phyloP scores from a whole-genome alignment of 2,888 invertebrate genomes.

The Xanthia icteritia region DNA sequence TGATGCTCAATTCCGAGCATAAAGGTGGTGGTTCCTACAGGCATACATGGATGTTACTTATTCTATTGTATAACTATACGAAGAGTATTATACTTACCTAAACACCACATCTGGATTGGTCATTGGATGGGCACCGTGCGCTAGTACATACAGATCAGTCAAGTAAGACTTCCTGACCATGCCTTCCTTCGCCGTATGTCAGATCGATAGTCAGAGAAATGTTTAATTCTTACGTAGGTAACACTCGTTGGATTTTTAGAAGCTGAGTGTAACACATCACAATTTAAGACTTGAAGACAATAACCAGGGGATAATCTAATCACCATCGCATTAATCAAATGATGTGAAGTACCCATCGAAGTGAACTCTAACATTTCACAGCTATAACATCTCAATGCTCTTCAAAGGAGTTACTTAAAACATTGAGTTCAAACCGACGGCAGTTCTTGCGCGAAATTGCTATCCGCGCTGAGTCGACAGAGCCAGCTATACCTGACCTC shows the following conservation, averaged over 20 bases:
- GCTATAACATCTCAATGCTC: slow-evolving; percentile 62
- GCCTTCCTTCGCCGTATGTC: too few species aligned
- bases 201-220: too few species aligned
- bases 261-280: background rate
- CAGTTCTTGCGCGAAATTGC: slow-evolving; percentile 76
- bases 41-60: background rate
- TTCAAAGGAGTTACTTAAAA: slow-evolving; percentile 68
- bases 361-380: slow-evolving; percentile 44
- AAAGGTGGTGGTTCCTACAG: background rate
- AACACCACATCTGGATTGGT: too few species aligned
- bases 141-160: background rate
- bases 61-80: background rate
- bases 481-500: slow-evolving; percentile 64
- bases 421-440: slow-evolving; percentile 69
- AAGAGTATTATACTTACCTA: background rate
- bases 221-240: too few species aligned
- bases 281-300: background rate
- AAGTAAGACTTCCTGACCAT: too few species aligned
- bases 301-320: slow-evolving; percentile 19
- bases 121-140: background rate
- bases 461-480: slow-evolving; percentile 72
- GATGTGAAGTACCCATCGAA: slow-evolving; percentile 26
- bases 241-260: background rate
- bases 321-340: slow-evolving; percentile 23
- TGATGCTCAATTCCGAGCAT: background rate